Percentiles rank a stretch among this genome's conserved stretches.
These are phyloP conservation scores for Corythucha ciliata DNA, from an alignment of 2,888 invertebrate genomes.

Conservation along the genomic window DNA sequence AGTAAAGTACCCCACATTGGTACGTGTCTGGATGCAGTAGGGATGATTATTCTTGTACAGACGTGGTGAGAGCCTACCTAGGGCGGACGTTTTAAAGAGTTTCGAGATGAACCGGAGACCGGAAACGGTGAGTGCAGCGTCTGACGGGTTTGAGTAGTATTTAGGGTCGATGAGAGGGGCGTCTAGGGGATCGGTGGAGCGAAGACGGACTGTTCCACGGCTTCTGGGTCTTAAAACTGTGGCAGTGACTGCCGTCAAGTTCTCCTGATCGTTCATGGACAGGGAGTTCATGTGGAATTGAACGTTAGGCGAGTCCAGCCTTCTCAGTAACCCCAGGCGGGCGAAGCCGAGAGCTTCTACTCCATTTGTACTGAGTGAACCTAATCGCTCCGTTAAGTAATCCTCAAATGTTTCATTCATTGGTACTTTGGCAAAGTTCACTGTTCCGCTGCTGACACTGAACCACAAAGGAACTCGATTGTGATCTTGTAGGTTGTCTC, in stretches of 20 bases:
- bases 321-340: too few relatives aligned
- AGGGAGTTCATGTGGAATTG: conserved; percentile 11
- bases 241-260: not conserved
- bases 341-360: conserved; percentile 18
- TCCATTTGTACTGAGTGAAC: conserved; percentile 10
- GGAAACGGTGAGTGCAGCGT: conserved; percentile 52
- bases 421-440: too few relatives aligned
- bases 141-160: conserved; percentile 54
- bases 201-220: conserved; percentile 53
- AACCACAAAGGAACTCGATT: conserved; percentile 22
- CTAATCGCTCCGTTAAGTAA: conserved; percentile 5
- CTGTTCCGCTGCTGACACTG: not conserved
- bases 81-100: conserved; percentile 50
- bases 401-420: conserved; percentile 5
- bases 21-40: conserved; percentile 50
- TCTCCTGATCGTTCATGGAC: not conserved
- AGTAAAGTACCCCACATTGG: conserved; percentile 52
- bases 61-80: conserved; percentile 48
- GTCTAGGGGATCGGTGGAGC: conserved; percentile 51
- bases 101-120: conserved; percentile 50
- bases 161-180: conserved; percentile 58
- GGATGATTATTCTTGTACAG: conserved; percentile 1
- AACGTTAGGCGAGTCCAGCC: conserved; percentile 19
- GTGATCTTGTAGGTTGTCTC: conserved; percentile 32
- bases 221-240: conserved; percentile 47